phyloP scores from a whole-genome alignment of 2,888 invertebrate species.

The Lottia scabra region DNA sequence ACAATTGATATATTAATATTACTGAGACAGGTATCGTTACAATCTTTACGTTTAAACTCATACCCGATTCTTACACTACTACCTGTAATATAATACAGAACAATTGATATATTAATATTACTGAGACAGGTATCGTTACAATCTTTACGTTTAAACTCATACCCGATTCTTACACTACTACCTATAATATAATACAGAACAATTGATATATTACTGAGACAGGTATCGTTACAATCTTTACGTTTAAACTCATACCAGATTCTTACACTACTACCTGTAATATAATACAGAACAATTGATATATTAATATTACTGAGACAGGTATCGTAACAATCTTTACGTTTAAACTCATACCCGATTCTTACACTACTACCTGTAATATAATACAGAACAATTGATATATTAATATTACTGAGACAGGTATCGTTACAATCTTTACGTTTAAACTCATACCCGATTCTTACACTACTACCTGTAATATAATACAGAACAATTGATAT shows the following conservation, averaged over 20 bases:
- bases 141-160: conserved; percentile 36
- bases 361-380: conserved; percentile 18
- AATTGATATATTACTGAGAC: no score
- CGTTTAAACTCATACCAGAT: conserved; percentile 41
- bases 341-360: conserved; percentile 41
- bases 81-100: not conserved
- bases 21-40: conserved; percentile 26
- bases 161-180: conserved; percentile 33
- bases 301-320: no score
- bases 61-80: conserved; percentile 35
- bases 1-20: no score
- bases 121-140: conserved; percentile 28
- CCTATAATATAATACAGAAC: not conserved
- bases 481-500: not conserved
- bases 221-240: conserved; percentile 33
- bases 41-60: conserved; percentile 36
- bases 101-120: no score
- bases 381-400: not conserved
- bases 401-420: no score
- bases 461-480: conserved; percentile 11
- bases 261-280: conserved; percentile 18
- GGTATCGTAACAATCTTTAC: conserved; percentile 34
- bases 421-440: conserved; percentile 35
- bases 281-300: not conserved
- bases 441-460: conserved; percentile 42